Evolutionary conservation across 2,888 invertebrate genomes (phyloP), one percentile per base, ranked within the genome.

Genomic region (Pristionchus fissidentatus): DNA sequence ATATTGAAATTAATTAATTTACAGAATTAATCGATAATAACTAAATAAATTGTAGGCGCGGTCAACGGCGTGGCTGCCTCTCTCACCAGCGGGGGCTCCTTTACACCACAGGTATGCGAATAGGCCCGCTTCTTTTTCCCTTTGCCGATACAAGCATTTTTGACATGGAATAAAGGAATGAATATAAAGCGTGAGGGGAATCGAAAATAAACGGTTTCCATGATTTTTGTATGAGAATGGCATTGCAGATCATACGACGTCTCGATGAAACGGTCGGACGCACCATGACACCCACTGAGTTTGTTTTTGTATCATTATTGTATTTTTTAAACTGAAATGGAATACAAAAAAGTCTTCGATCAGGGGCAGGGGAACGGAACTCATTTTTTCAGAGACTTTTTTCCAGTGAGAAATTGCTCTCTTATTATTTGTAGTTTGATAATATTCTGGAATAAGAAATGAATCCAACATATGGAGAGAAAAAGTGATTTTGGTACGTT

Each of bases 101-200:
- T 77, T 32, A 77, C 75, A 32, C 75, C 75, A 41, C 75, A 77
- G 75, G 75, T 77, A 29, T 5, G 19, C 15, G 4, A 62, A n/a
- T 35, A 35, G n/a, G n/a, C n/a, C n/a, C n/a, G 62, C 3, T 35
- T 26, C 19, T 35, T 62, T 19, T 62, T 35, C 26, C 26, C 60
- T 8, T 60, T 55, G 22, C 22, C 4, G 3, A 55, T 60, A 32
- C 60, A 60, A 22, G 13, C 4, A 22, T 38, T 38, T 32, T 38
- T 35, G 35, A 22, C 38, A 15, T 29, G 1, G 32, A 1, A 32
- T 32, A 32, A 3, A 2, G 13, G 1, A 60, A 3, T 19, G n/a
- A 19, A 22, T 4, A 35, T 35, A 7, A 35, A 35, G 1, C 26
- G n/a, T n/a, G n/a, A 19, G 35, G 15, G 60, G 35, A 62, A 66